Evolutionary conservation across 2,888 invertebrate genomes (phyloP).

Genomic region (Eretmocerus hayati): DNA sequence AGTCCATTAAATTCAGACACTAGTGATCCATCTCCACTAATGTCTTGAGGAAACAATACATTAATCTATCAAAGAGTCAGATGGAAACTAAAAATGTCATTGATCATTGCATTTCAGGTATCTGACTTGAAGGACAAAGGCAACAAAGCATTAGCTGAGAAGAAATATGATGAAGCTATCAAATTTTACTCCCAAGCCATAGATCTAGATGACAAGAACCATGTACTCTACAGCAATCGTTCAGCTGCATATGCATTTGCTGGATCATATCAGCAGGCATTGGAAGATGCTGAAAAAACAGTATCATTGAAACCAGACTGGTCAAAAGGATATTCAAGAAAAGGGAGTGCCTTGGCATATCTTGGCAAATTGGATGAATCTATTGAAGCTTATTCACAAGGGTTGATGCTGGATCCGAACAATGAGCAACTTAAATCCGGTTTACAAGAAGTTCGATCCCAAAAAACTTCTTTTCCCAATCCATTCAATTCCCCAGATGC

Average conservation of each 20-base stretch:
- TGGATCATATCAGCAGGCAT: conserved; percentile 64
- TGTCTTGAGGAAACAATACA: neutral
- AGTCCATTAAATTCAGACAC: neutral
- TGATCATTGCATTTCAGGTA: no score
- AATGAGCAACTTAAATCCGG: conserved; percentile 66
- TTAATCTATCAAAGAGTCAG: conserved; percentile 32
- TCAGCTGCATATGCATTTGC: conserved; percentile 86
- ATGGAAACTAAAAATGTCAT: no score
- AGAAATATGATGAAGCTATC: conserved; percentile 73
- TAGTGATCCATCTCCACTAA: neutral
- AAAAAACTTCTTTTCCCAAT: conserved; percentile 36
- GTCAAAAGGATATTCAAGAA: conserved; percentile 84
- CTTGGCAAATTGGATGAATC: conserved; percentile 70
- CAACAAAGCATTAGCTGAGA: conserved; percentile 72
- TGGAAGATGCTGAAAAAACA: conserved; percentile 81
- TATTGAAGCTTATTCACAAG: conserved; percentile 66
- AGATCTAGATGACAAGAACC: conserved; percentile 68
- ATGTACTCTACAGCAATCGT: conserved; percentile 85
- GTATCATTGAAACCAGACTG: conserved; percentile 74
- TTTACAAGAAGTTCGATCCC: conserved; percentile 56
- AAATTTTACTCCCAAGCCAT: conserved; percentile 77
- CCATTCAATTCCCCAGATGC: conserved; percentile 55
- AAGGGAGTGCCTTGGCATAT: conserved; percentile 78
- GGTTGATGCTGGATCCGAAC: conserved; percentile 64
- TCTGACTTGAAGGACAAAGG: conserved; percentile 79